A percentile compares a stretch with the other conserved stretches of the same genome.
phyloP scores from a whole-genome alignment of 2,888 invertebrate genomes.

The Amiota mariae region DNA sequence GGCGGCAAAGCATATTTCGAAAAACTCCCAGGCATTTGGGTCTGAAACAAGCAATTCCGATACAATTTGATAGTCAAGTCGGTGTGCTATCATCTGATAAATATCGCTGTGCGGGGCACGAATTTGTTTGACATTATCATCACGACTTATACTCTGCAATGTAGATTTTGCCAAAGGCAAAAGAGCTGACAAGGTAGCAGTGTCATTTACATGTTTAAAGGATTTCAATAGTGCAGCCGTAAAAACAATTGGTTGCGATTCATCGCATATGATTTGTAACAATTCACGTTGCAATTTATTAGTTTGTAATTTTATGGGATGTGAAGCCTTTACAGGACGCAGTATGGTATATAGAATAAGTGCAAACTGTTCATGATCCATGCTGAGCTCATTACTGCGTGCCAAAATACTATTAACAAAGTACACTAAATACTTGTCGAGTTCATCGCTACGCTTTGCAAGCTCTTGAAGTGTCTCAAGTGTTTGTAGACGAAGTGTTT shows the following conservation, averaged over 20 bases:
- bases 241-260: constrained; percentile 48
- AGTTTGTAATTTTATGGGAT: constrained; percentile 60
- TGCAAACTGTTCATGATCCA: constrained; percentile 81
- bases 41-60: constrained; percentile 66
- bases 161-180: constrained; percentile 52
- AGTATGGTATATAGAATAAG: constrained; percentile 79
- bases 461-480: constrained; percentile 75
- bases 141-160: neutral
- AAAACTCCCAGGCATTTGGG: constrained; percentile 76
- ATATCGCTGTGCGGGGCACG: constrained; percentile 76
- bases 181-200: constrained; percentile 49
- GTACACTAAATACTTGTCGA: constrained; percentile 65
- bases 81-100: constrained; percentile 76
- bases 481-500: constrained; percentile 76
- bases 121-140: constrained; percentile 61
- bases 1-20: constrained; percentile 76
- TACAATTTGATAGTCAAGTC: constrained; percentile 75
- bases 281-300: constrained; percentile 50
- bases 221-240: constrained; percentile 55
- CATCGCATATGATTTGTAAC: constrained; percentile 49
- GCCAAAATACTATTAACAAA: constrained; percentile 66
- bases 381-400: constrained; percentile 77
- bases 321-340: constrained; percentile 36
- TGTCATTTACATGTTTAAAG: constrained; percentile 64
- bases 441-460: neutral